Conservation (phyloP, 2,797 vertebrate species). For the Semotilus atromaculatus region DNA sequence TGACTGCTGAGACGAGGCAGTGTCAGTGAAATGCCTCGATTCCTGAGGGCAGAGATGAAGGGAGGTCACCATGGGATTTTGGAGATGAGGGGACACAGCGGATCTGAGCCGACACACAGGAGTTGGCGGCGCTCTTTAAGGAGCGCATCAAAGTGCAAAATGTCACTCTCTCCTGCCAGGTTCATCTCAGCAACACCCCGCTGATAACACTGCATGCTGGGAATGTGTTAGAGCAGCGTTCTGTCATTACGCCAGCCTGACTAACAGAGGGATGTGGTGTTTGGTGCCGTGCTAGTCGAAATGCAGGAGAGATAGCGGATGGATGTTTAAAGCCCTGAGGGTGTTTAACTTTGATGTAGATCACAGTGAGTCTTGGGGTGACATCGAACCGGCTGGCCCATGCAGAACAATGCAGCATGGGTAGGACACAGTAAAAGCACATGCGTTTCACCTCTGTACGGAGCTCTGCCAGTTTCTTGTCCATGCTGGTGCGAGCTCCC, state of each 20-base stretch:
- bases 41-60: constrained; percentile 24
- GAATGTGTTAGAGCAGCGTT: constrained; percentile 40
- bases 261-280: not conserved
- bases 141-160: constrained; percentile 38
- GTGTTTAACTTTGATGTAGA: constrained; percentile 36
- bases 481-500: constrained; percentile 93
- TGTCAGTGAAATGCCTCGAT: not conserved
- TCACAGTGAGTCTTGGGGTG: constrained; percentile 7
- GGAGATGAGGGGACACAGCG: not conserved
- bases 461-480: constrained; percentile 95
- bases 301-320: constrained; percentile 11
- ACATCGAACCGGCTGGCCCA: not conserved
- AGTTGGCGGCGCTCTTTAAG: constrained; percentile 23
- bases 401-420: constrained; percentile 9
- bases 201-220: constrained; percentile 20
- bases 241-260: constrained; percentile 27
- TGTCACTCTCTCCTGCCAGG: constrained; percentile 25
- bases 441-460: constrained; percentile 84
- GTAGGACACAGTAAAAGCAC: not conserved
- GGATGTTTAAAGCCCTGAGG: constrained; percentile 23
- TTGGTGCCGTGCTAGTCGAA: not conserved
- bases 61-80: constrained; percentile 33
- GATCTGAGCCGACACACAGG: not conserved
- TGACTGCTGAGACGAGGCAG: constrained; percentile 8
- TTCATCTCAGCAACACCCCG: constrained; percentile 18